A percentile compares a stretch with the other conserved stretches of the same genome.
phyloP scores from a whole-genome alignment of 2,797 vertebrate genomes.

The Falco rusticolus region DNA sequence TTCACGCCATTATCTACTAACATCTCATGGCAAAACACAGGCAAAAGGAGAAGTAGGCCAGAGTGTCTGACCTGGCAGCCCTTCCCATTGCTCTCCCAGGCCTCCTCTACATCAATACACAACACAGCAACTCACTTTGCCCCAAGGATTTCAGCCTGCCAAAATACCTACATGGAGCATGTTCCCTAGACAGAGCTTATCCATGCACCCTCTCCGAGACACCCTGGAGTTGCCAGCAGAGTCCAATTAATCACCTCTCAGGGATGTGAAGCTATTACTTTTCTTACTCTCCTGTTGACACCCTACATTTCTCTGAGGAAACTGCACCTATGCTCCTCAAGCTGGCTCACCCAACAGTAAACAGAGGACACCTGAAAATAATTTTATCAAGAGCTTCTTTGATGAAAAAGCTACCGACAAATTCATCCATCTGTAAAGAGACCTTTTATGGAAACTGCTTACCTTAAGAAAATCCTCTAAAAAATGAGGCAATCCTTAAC shows the following conservation, averaged over 20 bases:
- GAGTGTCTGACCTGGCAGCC: slow-evolving; percentile 5
- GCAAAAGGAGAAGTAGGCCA: slow-evolving; percentile 4
- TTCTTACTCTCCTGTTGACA: not conserved
- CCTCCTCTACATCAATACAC: not conserved
- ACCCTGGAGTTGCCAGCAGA: not conserved
- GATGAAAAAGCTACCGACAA: not conserved
- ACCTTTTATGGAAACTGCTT: not conserved
- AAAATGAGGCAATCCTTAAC: not conserved
- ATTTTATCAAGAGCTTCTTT: not conserved
- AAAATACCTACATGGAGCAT: not conserved
- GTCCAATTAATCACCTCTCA: slow-evolving; percentile 7
- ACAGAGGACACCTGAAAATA: not conserved
- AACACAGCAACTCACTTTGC: not conserved
- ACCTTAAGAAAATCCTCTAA: not conserved
- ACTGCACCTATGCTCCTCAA: not conserved
- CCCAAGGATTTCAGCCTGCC: not conserved
- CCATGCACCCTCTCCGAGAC: not conserved
- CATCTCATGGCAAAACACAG: not conserved
- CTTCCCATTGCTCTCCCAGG: not conserved
- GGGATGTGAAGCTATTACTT: not conserved
- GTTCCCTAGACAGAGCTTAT: not conserved
- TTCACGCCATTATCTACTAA: not conserved
- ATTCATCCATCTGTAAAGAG: not conserved
- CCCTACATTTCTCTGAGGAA: not conserved
- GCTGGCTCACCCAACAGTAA: not conserved